Evolutionary conservation across 2,113 vertebrate species (phyloP).

Genomic region (Turnix velox): DNA sequence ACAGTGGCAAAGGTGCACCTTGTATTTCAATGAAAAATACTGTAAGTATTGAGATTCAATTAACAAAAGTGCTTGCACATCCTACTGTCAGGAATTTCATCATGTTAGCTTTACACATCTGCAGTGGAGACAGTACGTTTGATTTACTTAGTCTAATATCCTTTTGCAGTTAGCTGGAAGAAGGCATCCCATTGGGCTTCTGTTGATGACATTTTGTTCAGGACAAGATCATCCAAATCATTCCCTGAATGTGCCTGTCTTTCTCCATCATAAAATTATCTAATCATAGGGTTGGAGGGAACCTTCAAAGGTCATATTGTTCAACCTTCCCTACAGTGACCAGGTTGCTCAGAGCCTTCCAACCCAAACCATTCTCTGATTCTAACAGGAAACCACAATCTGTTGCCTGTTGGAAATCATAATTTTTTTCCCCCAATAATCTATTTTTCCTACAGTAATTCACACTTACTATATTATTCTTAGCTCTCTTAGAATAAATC

Average conservation of each 20-base stretch:
- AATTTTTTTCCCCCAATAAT: not conserved
- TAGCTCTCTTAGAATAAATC: not conserved
- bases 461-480: not conserved
- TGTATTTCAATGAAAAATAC: not conserved
- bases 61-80: not conserved
- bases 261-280: not conserved
- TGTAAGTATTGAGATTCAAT: not conserved
- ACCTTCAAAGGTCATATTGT: too few species aligned
- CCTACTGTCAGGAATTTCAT: not conserved
- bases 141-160: not conserved
- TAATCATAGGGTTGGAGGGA: too few species aligned
- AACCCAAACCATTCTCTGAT: too few species aligned
- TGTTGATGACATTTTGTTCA: not conserved
- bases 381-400: not conserved
- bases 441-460: not conserved
- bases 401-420: not conserved
- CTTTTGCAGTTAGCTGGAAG: not conserved
- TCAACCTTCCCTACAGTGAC: too few species aligned
- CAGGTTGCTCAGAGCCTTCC: too few species aligned
- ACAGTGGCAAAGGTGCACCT: not conserved
- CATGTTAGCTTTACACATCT: not conserved
- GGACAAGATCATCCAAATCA: not conserved
- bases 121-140: not conserved
- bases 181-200: not conserved
- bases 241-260: not conserved